Evolutionary conservation across 2,888 invertebrate genomes (phyloP), one percentile per base, ranked within the genome.

Genomic region (Helleia helle): DNA sequence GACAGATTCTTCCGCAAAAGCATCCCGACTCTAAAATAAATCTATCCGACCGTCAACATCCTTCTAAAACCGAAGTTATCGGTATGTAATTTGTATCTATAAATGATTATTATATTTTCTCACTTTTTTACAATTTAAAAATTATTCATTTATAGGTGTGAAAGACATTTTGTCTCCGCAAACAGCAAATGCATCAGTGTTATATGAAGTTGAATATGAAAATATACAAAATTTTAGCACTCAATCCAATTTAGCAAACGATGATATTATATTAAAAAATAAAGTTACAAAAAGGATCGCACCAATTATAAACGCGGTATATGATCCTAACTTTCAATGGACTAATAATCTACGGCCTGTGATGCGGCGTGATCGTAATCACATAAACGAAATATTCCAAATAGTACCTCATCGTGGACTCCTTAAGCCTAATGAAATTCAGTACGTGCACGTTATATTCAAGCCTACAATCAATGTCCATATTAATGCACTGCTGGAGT

Each of bases 391-490:
- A 39, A 48, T 83, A 18, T 54, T 87, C 4, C 71, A 77, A 47
- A 53, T 88, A 8, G 62, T 72, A 17, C 87, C 88, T 1, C 72
- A 75, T 44, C 65, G 76, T 43, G 88, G 88, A 5, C 52, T 71
- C 44, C 63, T 89, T 18, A 77, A 80, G 46, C 86, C 88, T 2
- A 79, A 69, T 51, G 87, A 87, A 62, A 58, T 67, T 39, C 83
- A 86, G 55, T 62, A 75, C 40, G 52, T 87, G 34, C 77, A 84
- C 36, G 65, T 88, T 2, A 72, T 77, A 40, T 87, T 87, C 49
- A 71, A 63, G 44, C 86, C 87, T 2, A 69, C 62, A 42, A 43
- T 49, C 3, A 76, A 87, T 49, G 74, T 79, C 4, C 71, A 56
- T 38, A 60, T 88, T 2, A 65, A 67, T 40, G 87, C 84, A n/a